A percentile compares a stretch with the other conserved stretches of the same genome.
Evolutionary conservation across 2,113 vertebrate species (phyloP).

Genomic region (Oenanthe oenanthe): DNA sequence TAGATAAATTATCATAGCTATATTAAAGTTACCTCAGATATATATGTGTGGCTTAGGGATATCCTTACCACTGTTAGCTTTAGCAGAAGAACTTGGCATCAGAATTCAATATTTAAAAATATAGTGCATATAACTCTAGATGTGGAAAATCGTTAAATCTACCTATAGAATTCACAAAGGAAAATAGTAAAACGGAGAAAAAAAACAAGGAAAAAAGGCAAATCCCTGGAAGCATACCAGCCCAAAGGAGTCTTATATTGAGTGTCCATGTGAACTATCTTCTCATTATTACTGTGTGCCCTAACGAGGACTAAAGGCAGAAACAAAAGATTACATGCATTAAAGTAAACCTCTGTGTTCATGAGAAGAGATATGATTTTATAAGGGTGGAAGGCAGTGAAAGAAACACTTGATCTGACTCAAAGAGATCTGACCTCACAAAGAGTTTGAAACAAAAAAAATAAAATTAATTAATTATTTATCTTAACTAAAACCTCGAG

Average conservation of each 20-base stretch:
- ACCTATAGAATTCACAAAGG: neutral
- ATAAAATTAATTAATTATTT: neutral
- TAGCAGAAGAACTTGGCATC: neutral
- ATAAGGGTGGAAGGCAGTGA: neutral
- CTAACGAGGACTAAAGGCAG: neutral
- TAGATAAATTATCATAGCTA: neutral
- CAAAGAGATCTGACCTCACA: neutral
- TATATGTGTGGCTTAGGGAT: neutral
- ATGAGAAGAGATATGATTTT: neutral
- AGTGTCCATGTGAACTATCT: neutral
- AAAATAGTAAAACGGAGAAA: neutral
- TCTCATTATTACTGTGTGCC: neutral
- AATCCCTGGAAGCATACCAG: neutral
- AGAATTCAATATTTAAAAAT: neutral
- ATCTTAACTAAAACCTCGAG: neutral
- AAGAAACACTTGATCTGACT: neutral
- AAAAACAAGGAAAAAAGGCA: neutral
- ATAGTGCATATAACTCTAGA: neutral
- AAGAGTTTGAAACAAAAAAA: neutral
- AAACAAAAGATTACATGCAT: neutral
- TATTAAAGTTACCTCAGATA: neutral
- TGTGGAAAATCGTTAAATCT: neutral
- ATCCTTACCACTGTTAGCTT: neutral
- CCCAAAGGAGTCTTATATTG: neutral
- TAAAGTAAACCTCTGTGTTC: neutral